phyloP scores from a whole-genome alignment of 2,113 vertebrate species.

The Copsychus sechellarum region DNA sequence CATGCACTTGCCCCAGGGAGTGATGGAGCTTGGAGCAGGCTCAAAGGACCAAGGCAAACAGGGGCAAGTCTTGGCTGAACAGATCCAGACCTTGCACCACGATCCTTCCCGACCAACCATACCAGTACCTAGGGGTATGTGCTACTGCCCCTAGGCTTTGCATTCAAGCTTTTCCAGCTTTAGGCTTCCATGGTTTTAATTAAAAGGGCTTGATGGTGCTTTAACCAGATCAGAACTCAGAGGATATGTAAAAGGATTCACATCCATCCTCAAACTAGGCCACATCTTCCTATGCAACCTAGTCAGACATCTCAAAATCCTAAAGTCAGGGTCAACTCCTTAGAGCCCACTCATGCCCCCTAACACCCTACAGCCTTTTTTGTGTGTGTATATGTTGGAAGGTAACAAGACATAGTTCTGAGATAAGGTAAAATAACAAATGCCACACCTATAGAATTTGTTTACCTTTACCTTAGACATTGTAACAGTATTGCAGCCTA shows the following conservation, averaged over 20 bases:
- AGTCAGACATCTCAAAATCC: neutral
- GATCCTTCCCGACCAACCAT: neutral
- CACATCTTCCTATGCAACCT: neutral
- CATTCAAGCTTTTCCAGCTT: neutral
- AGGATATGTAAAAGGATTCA: neutral
- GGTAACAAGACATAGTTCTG: neutral
- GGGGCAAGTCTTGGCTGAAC: neutral
- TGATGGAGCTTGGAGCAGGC: neutral
- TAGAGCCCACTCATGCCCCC: neutral
- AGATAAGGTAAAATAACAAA: neutral
- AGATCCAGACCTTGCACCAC: neutral
- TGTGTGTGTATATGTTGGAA: neutral
- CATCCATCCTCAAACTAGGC: neutral
- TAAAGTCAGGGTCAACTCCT: neutral
- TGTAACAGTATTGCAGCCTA: neutral
- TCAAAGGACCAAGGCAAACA: neutral
- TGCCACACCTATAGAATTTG: neutral
- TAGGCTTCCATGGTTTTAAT: neutral
- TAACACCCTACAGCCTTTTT: neutral
- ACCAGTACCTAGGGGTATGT: neutral
- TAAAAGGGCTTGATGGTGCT: neutral
- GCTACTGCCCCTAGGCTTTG: neutral
- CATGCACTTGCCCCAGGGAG: neutral
- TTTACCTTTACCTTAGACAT: neutral
- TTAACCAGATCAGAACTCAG: neutral